These are phyloP conservation scores for Stictocephala bisonia DNA, from an alignment of 2,888 invertebrate species.

Conservation along the genomic window DNA sequence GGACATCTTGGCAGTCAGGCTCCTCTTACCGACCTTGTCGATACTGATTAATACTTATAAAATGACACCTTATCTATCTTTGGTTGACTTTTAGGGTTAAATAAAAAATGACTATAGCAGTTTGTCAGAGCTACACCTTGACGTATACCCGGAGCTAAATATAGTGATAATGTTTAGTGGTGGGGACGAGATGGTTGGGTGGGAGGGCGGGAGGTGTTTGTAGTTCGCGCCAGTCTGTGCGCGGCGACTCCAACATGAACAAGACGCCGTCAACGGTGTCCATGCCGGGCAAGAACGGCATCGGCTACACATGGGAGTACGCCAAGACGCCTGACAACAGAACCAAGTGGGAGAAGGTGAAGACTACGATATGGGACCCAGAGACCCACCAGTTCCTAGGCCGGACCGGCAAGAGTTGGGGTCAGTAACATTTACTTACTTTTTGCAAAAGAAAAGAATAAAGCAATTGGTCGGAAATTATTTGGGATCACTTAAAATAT, in stretches of 20 bases:
- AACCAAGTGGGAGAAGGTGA: slow-evolving; percentile 61
- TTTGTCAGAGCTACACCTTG: too few species aligned
- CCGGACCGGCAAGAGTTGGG: slow-evolving; percentile 69
- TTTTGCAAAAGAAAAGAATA: not conserved
- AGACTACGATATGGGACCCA: slow-evolving; percentile 65
- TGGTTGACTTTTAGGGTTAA: too few species aligned
- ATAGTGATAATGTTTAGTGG: too few species aligned
- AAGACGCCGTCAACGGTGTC: slow-evolving; percentile 45
- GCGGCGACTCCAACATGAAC: slow-evolving; percentile 24
- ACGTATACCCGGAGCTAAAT: too few species aligned
- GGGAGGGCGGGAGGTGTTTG: too few species aligned
- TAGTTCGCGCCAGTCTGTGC: slow-evolving; percentile 34
- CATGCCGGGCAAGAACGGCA: slow-evolving; percentile 52
- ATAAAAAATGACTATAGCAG: too few species aligned
- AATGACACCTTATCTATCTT: too few species aligned
- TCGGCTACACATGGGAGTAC: slow-evolving; percentile 58
- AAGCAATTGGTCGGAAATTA: not conserved
- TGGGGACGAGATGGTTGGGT: too few species aligned
- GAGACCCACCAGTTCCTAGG: slow-evolving; percentile 67
- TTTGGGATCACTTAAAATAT: too few species aligned
- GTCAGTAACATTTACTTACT: slow-evolving; percentile 65
- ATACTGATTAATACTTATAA: too few species aligned
- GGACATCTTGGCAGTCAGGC: too few species aligned
- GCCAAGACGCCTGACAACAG: slow-evolving; percentile 54
- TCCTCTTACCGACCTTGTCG: too few species aligned